Evolutionary conservation across 2,113 vertebrate species (phyloP).

Genomic region (Anser cygnoides): DNA sequence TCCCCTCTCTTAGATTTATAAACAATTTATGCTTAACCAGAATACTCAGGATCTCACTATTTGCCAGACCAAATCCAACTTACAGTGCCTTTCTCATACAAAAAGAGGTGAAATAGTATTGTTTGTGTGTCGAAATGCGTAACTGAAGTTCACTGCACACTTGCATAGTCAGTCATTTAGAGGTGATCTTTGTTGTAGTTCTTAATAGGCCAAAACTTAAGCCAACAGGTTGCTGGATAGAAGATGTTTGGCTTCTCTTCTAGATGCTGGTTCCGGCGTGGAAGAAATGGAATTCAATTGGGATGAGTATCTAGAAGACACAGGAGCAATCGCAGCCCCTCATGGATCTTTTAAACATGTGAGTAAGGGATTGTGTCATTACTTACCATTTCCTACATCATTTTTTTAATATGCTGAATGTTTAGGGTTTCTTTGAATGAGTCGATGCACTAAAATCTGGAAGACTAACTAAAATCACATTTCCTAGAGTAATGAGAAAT

Average conservation of each 20-base stretch:
- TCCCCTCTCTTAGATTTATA: background rate
- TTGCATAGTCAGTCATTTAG: background rate
- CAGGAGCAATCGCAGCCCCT: constrained; percentile 87
- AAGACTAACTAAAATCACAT: background rate
- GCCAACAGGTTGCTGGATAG: background rate
- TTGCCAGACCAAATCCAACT: background rate
- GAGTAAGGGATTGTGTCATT: constrained; percentile 60
- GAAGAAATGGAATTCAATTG: constrained; percentile 93
- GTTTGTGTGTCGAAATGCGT: background rate
- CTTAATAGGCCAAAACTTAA: background rate
- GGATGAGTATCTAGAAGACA: constrained; percentile 98
- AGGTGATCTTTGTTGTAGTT: background rate
- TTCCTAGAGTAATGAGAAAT: background rate
- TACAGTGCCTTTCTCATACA: background rate
- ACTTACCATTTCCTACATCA: background rate
- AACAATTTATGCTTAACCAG: background rate
- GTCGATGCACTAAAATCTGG: background rate
- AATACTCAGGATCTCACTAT: background rate
- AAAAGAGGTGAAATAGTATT: background rate
- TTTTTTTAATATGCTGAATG: background rate
- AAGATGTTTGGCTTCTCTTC: constrained; percentile 36
- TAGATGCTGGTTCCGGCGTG: constrained; percentile 90
- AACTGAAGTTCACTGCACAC: background rate
- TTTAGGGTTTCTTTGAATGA: background rate
- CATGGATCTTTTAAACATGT: constrained; percentile 97